These are phyloP conservation scores for Pollenia labialis DNA, from an alignment of 2,888 invertebrate species.

Conservation along the genomic window DNA sequence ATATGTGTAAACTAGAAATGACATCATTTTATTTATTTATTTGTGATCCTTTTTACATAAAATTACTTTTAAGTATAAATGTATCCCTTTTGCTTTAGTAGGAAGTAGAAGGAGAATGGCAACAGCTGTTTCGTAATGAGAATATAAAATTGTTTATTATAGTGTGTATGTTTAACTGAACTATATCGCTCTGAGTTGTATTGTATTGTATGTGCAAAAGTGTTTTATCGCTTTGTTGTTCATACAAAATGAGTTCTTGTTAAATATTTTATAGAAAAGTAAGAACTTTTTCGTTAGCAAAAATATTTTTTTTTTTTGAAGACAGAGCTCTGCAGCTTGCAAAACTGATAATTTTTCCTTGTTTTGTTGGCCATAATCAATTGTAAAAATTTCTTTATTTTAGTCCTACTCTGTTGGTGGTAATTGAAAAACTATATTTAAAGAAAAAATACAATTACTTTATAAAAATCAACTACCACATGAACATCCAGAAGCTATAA, in stretches of 20 bases:
- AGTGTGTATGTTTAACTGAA: neutral
- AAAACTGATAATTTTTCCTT: neutral
- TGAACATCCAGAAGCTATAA: neutral
- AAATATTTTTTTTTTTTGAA: no score
- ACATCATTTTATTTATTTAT: constrained; percentile 7
- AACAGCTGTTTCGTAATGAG: constrained; percentile 25
- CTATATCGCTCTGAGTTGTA: constrained; percentile 2
- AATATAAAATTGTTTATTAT: neutral
- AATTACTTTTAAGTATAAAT: constrained; percentile 22
- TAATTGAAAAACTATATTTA: constrained; percentile 38
- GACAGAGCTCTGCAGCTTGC: neutral
- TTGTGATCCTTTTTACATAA: neutral
- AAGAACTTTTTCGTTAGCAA: no score
- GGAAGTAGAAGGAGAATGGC: constrained; percentile 8
- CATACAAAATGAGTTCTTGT: constrained; percentile 21
- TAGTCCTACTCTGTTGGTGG: constrained; percentile 26
- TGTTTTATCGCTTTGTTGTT: neutral
- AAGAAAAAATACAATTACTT: constrained; percentile 7
- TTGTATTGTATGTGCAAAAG: neutral
- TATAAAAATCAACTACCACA: neutral
- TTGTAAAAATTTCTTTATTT: constrained; percentile 21
- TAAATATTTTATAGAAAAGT: neutral
- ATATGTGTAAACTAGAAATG: neutral
- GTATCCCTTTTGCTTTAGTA: constrained; percentile 13
- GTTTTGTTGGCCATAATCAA: constrained; percentile 23